These are phyloP conservation scores for Trichoplusia ni DNA, from an alignment of 1,140 invertebrate species.

Conservation along the genomic window DNA sequence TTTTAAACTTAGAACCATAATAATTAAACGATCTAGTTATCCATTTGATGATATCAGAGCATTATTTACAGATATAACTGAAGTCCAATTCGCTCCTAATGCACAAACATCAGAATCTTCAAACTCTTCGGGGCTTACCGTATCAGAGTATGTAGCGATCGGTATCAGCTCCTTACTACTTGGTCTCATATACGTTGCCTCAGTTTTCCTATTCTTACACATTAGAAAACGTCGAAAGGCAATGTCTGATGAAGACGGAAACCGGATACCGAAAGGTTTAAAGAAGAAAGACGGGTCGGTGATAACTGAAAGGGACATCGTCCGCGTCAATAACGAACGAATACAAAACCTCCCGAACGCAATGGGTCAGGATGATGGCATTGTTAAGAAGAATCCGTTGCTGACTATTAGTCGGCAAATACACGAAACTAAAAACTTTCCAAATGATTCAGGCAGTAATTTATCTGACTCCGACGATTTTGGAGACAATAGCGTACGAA, in stretches of 20 bases:
- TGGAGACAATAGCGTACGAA: conserved; percentile 52
- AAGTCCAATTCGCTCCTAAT: conserved; percentile 88
- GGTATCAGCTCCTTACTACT: conserved; percentile 90
- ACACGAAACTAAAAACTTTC: conserved; percentile 71
- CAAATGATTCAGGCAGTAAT: conserved; percentile 78
- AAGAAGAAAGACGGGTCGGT: conserved; percentile 67
- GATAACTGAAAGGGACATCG: conserved; percentile 70
- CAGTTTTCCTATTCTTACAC: conserved; percentile 90
- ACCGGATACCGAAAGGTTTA: conserved; percentile 56
- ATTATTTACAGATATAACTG: conserved; percentile 87
- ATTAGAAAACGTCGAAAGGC: conserved; percentile 82
- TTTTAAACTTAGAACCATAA: conserved; percentile 26
- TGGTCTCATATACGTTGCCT: conserved; percentile 91
- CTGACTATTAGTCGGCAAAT: conserved; percentile 84
- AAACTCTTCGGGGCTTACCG: conserved; percentile 80
- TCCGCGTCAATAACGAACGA: conserved; percentile 68
- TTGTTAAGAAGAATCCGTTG: conserved; percentile 90
- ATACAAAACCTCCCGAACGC: conserved; percentile 54
- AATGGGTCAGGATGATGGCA: conserved; percentile 80
- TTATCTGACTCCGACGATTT: conserved; percentile 74
- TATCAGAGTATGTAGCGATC: conserved; percentile 90
- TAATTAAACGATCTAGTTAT: too few species aligned
- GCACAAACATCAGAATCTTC: conserved; percentile 81
- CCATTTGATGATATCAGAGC: too few species aligned
- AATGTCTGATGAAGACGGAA: conserved; percentile 51